Conservation (phyloP, 2,797 vertebrate genomes). For the Phataginus tetradactyla region DNA sequence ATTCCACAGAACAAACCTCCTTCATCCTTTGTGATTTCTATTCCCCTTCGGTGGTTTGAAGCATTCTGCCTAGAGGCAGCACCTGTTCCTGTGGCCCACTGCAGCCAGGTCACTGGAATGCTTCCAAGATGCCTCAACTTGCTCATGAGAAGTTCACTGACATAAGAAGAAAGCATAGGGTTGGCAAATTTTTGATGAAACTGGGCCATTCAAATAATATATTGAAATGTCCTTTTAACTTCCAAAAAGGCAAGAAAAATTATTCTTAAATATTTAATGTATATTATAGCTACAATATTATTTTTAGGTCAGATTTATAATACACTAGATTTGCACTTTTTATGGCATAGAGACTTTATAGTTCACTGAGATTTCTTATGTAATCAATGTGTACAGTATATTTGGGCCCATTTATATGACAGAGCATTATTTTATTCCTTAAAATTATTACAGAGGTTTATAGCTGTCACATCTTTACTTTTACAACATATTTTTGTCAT, state of each 20-base stretch:
- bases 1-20: not conserved
- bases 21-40: not conserved
- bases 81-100: not conserved
- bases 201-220: not conserved
- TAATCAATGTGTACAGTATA: conserved; percentile 74
- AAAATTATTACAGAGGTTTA: conserved; percentile 77
- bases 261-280: conserved; percentile 71
- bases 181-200: not conserved
- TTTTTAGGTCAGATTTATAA: conserved; percentile 75
- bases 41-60: not conserved
- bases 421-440: conserved; percentile 67
- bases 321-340: conserved; percentile 56
- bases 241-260: conserved; percentile 68
- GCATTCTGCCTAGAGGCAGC: not conserved
- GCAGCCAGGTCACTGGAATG: not conserved
- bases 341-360: conserved; percentile 69
- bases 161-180: not conserved
- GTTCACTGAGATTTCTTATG: conserved; percentile 71
- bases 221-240: conserved; percentile 11
- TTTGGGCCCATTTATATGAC: conserved; percentile 69
- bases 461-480: conserved; percentile 67
- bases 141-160: conserved; percentile 4
- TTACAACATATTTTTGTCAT: conserved; percentile 76
- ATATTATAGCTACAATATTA: conserved; percentile 70
- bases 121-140: not conserved